phyloP scores from a whole-genome alignment of 53 echinoderm and acorn worm species.

The Holothuria scabra region DNA sequence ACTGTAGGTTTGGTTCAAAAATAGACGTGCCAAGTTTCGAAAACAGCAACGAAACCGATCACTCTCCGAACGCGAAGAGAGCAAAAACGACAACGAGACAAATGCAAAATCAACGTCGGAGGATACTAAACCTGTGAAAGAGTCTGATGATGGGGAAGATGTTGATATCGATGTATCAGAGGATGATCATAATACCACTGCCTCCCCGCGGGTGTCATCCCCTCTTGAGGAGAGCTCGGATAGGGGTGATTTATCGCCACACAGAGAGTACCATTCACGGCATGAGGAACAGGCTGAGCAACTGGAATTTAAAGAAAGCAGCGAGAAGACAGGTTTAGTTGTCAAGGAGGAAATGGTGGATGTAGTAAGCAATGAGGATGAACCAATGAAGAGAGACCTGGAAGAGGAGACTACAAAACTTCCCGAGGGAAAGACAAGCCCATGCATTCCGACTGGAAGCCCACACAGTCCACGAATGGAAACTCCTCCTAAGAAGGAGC shows the following conservation, averaged over 20 bases:
- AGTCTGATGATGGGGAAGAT: constrained; percentile 52
- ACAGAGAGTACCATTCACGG: too few relatives aligned
- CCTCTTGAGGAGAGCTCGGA: constrained; percentile 7
- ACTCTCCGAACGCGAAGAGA: constrained; percentile 66
- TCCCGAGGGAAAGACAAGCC: constrained; percentile 15
- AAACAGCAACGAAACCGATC: constrained; percentile 95
- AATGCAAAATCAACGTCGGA: neutral
- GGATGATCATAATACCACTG: constrained; percentile 4
- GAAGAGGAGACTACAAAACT: constrained; percentile 25
- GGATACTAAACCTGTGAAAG: constrained; percentile 14
- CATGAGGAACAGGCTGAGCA: neutral
- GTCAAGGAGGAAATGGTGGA: constrained; percentile 21
- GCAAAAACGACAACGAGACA: neutral
- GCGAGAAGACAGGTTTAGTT: constrained; percentile 29
- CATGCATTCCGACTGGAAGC: neutral
- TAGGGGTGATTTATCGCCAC: neutral
- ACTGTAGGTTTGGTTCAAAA: constrained; percentile 98
- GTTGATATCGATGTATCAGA: constrained; percentile 46
- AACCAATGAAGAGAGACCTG: neutral
- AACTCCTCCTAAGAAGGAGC: constrained; percentile 29
- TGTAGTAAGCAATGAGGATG: constrained; percentile 9
- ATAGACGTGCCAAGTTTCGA: constrained; percentile 96
- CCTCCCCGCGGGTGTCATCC: neutral
- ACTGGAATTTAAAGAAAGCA: neutral
- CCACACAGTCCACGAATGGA: constrained; percentile 22